phyloP scores from a whole-genome alignment of 2,888 invertebrate genomes.

The Apamea crenata region DNA sequence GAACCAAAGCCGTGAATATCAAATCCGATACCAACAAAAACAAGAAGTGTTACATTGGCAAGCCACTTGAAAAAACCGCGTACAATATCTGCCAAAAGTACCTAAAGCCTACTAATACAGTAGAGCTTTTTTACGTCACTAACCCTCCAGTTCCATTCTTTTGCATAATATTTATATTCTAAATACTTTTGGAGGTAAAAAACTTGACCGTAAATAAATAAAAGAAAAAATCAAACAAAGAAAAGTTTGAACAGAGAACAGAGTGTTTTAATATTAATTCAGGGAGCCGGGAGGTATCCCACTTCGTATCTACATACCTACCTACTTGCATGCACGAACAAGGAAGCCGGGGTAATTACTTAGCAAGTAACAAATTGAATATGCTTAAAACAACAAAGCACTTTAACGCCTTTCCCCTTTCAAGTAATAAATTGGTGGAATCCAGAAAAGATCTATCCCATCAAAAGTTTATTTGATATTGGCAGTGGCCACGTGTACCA shows the following conservation, averaged over 20 bases:
- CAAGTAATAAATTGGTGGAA: conserved; percentile 32
- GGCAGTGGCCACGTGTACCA: conserved; percentile 27
- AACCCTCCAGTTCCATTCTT: not conserved
- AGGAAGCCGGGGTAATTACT: conserved; percentile 47
- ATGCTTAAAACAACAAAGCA: conserved; percentile 39
- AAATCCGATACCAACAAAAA: not conserved
- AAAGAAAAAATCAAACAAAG: conserved; percentile 46
- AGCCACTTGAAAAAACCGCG: not conserved
- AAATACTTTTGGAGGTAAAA: not conserved
- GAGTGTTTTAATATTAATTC: conserved; percentile 48
- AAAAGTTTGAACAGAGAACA: conserved; percentile 33
- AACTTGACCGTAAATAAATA: conserved; percentile 22
- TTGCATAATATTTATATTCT: conserved; percentile 4
- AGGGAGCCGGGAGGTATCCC: conserved; percentile 21
- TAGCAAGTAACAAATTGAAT: conserved; percentile 48
- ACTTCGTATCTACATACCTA: conserved; percentile 11
- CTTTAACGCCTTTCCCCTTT: conserved; percentile 30
- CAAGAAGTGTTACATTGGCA: not conserved
- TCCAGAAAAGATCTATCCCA: conserved; percentile 30
- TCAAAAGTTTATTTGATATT: conserved; percentile 36
- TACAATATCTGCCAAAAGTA: not conserved
- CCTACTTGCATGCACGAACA: conserved; percentile 25
- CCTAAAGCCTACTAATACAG: not conserved
- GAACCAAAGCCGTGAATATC: not conserved
- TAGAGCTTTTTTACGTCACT: not conserved